A percentile compares a stretch with the other conserved stretches of the same genome.
phyloP scores from a whole-genome alignment of 2,888 invertebrate genomes.

The Orchestes rusci region DNA sequence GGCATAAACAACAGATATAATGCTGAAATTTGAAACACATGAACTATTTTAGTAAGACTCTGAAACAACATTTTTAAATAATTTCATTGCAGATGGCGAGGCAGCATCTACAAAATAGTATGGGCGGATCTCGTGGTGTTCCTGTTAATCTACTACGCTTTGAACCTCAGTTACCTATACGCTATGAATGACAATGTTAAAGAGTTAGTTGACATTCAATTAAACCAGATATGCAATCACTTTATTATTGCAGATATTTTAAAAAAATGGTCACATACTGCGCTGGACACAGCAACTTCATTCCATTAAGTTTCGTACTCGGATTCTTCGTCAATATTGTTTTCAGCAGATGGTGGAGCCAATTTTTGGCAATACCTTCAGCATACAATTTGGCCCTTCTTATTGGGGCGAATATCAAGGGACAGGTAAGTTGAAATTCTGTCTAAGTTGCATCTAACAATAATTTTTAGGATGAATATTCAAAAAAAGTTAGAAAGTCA shows the following conservation, averaged over 20 bases:
- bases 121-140: conserved; percentile 83
- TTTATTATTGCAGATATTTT: too few species aligned
- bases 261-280: conserved; percentile 77
- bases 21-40: too few species aligned
- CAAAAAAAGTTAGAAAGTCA: conserved; percentile 69
- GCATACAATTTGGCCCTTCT: conserved; percentile 77
- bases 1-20: too few species aligned
- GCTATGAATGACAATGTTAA: conserved; percentile 59
- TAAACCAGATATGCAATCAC: too few species aligned
- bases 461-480: conserved; percentile 70
- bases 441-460: background rate
- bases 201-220: conserved; percentile 59
- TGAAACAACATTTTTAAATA: too few species aligned
- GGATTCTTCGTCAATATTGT: conserved; percentile 92
- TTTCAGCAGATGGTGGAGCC: conserved; percentile 87
- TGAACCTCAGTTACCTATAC: conserved; percentile 71
- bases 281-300: conserved; percentile 73
- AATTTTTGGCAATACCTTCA: conserved; percentile 73
- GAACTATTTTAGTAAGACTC: too few species aligned
- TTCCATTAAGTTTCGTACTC: conserved; percentile 87
- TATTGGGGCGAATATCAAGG: conserved; percentile 71
- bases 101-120: conserved; percentile 88
- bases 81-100: conserved; percentile 77
- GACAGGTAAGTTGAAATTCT: conserved; percentile 50
- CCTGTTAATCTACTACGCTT: conserved; percentile 64